Conservation (phyloP, 2,797 vertebrate species). For the Enteromius anoplus region DNA sequence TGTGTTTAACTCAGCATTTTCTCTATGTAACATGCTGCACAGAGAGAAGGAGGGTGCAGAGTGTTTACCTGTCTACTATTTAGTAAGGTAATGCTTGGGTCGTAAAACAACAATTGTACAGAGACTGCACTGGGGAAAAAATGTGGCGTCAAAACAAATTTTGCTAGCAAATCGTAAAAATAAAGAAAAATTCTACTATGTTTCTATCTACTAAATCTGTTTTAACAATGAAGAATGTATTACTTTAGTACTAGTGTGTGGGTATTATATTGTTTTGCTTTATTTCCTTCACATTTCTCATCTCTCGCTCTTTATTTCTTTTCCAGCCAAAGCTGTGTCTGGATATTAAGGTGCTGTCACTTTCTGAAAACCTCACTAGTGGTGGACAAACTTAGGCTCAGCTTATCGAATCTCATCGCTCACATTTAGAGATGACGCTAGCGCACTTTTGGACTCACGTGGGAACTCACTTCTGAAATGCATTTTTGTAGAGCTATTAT, state of each 20-base stretch:
- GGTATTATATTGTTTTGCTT: constrained; percentile 31
- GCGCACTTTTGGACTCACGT: constrained; percentile 58
- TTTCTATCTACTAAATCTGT: too few relatives aligned
- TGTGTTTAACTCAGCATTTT: constrained; percentile 41
- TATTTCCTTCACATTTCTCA: constrained; percentile 9
- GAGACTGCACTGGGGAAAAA: background rate
- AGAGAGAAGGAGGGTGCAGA: constrained; percentile 49
- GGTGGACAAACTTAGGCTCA: constrained; percentile 57
- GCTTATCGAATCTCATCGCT: constrained; percentile 52
- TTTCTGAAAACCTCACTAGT: constrained; percentile 54
- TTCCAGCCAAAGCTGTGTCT: constrained; percentile 88
- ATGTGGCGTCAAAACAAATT: background rate
- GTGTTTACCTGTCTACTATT: constrained; percentile 55
- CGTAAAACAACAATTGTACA: background rate
- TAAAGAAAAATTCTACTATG: too few relatives aligned
- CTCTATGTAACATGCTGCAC: constrained; percentile 48
- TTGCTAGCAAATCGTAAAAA: too few relatives aligned
- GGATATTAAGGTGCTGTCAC: constrained; percentile 82
- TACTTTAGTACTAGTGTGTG: background rate
- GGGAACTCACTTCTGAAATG: constrained; percentile 54
- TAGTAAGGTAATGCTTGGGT: constrained; percentile 51
- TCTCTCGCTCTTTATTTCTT: constrained; percentile 19
- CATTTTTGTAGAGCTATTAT: constrained; percentile 62
- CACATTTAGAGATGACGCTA: constrained; percentile 58
- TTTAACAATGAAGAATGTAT: background rate